Percentiles rank a stretch among this genome's conserved stretches.
These are phyloP conservation scores for Aphodius sticticus DNA, from an alignment of 2,888 invertebrate species.

Conservation along the genomic window DNA sequence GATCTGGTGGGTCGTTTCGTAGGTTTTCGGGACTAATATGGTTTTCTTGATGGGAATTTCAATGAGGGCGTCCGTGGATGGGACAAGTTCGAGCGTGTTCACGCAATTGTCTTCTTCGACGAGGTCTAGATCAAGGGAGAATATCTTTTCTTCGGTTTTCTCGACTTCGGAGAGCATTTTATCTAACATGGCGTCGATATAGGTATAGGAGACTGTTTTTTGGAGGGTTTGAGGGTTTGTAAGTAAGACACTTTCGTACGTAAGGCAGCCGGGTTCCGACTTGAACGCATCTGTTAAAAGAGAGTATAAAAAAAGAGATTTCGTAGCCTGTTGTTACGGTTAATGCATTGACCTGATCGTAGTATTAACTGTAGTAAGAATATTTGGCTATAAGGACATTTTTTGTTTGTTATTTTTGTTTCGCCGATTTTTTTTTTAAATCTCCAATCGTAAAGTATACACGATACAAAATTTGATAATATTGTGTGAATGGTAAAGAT, in stretches of 20 bases:
- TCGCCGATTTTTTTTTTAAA: constrained; percentile 24
- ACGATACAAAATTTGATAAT: constrained; percentile 22
- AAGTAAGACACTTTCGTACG: constrained; percentile 57
- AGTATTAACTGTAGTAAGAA: constrained; percentile 46
- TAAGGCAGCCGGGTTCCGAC: constrained; percentile 49
- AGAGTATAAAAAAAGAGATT: constrained; percentile 30
- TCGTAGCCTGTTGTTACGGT: background rate
- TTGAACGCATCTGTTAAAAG: constrained; percentile 50
- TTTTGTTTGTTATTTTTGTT: constrained; percentile 29
- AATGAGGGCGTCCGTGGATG: constrained; percentile 57
- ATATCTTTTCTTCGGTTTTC: constrained; percentile 53
- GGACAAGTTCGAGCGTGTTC: constrained; percentile 55
- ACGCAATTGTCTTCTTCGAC: constrained; percentile 51
- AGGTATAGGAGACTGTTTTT: constrained; percentile 54
- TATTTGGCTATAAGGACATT: constrained; percentile 36
- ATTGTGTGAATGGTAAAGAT: constrained; percentile 46
- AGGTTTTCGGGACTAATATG: constrained; percentile 50
- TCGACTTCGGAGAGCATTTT: constrained; percentile 59
- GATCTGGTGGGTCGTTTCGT: constrained; percentile 54
- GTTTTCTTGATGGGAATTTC: constrained; percentile 58
- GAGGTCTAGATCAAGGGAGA: constrained; percentile 53
- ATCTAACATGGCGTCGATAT: constrained; percentile 59
- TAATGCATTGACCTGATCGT: constrained; percentile 42
- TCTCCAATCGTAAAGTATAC: constrained; percentile 4
- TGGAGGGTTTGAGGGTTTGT: constrained; percentile 39